phyloP scores from a whole-genome alignment of 2,888 invertebrate genomes.

The Colostygia pectinataria region DNA sequence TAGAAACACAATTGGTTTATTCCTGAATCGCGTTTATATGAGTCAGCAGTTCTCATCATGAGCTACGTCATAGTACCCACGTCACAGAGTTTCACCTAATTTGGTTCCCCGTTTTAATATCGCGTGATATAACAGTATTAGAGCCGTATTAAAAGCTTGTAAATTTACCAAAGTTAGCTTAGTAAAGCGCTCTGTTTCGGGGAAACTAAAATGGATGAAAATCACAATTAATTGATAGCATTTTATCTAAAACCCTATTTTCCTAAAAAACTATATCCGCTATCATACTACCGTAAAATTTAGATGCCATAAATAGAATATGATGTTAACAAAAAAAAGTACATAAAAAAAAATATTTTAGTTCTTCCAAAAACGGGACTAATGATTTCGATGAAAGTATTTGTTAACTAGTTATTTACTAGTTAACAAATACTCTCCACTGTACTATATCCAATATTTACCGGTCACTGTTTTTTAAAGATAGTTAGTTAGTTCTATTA shows the following conservation, averaged over 20 bases:
- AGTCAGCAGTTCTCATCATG: not conserved
- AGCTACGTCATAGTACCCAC: constrained; percentile 31
- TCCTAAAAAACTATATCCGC: not conserved
- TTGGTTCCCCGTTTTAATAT: constrained; percentile 45
- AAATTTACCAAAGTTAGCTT: constrained; percentile 39
- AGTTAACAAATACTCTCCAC: no score
- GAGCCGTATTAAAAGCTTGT: constrained; percentile 24
- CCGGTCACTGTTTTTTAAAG: no score
- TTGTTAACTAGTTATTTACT: no score
- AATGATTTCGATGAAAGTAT: no score
- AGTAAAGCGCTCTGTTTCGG: constrained; percentile 28
- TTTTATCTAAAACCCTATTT: not conserved
- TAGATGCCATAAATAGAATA: no score
- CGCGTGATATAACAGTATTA: constrained; percentile 42
- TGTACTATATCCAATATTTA: no score
- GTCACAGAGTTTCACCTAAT: constrained; percentile 42
- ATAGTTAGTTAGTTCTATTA: no score
- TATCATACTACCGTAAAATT: not conserved
- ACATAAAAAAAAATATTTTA: no score
- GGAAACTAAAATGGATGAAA: constrained; percentile 5
- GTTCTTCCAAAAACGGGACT: no score
- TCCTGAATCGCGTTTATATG: not conserved
- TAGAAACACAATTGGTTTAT: no score
- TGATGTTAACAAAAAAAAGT: no score
- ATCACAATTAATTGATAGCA: constrained; percentile 8